Conservation (phyloP, 2,113 vertebrate species). For the Podilymbus podiceps region DNA sequence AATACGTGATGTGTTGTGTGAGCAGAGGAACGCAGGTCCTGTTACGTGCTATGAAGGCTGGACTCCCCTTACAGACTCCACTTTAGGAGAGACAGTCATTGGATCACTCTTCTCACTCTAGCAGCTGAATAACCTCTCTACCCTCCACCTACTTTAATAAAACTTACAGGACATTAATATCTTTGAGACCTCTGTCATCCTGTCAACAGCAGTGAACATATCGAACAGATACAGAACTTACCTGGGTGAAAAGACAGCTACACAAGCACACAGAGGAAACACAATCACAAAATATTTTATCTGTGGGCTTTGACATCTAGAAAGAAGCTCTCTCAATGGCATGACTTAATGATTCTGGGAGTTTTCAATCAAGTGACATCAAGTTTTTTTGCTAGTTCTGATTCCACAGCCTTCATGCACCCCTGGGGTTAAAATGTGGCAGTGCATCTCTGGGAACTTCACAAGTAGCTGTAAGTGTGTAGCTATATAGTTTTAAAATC, state of each 20-base stretch:
- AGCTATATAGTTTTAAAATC: neutral
- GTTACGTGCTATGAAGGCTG: accelerated
- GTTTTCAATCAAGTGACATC: neutral
- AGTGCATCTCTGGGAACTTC: neutral
- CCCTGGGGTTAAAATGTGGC: neutral
- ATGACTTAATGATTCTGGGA: neutral
- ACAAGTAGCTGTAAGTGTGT: neutral
- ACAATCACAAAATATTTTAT: neutral
- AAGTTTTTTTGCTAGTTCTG: neutral
- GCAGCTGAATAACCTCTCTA: neutral
- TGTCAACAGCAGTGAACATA: neutral
- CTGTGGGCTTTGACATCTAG: neutral
- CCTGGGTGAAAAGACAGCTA: neutral
- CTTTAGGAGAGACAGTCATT: neutral
- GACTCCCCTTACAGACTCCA: neutral
- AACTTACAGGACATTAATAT: neutral
- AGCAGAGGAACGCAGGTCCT: neutral
- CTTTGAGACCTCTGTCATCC: neutral
- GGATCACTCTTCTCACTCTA: neutral
- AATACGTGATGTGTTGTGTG: accelerated
- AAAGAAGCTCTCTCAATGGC: neutral
- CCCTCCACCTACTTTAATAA: neutral
- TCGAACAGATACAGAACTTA: neutral
- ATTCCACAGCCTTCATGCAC: neutral
- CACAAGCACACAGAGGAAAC: neutral